Conservation (phyloP, 2,113 vertebrate species). For the Athene cunicularia region DNA sequence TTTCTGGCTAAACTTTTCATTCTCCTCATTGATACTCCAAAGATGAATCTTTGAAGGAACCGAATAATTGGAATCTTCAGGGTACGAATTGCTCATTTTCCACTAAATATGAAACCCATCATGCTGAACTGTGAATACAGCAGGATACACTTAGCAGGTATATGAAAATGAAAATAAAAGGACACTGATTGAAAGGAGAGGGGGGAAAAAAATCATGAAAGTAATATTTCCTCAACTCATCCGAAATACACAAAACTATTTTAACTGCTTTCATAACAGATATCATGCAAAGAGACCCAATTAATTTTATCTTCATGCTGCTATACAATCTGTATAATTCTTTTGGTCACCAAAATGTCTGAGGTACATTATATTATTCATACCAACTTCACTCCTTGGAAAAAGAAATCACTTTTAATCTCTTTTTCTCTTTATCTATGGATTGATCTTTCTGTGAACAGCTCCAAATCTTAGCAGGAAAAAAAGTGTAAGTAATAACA, state of each 20-base stretch:
- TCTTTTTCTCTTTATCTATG: conserved; percentile 12
- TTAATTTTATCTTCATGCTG: conserved; percentile 65
- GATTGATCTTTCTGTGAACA: conserved; percentile 30
- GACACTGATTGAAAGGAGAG: conserved; percentile 13
- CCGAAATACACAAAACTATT: conserved; percentile 62
- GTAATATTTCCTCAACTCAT: conserved; percentile 43
- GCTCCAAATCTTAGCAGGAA: not conserved
- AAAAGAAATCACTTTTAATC: conserved; percentile 44
- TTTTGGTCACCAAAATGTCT: conserved; percentile 53
- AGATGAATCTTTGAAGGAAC: conserved; percentile 13
- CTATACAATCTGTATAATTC: conserved; percentile 34
- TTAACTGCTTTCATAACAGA: conserved; percentile 48
- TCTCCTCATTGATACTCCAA: conserved; percentile 15
- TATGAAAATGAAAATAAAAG: conserved; percentile 82
- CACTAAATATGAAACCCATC: conserved; percentile 82
- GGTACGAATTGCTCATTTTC: conserved; percentile 73
- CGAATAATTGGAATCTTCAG: conserved; percentile 56
- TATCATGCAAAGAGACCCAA: conserved; percentile 39
- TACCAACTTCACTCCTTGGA: not conserved
- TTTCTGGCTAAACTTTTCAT: not conserved
- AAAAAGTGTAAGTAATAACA: conserved; percentile 7
- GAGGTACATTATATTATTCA: conserved; percentile 21
- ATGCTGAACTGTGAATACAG: conserved; percentile 68
- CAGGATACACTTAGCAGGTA: conserved; percentile 71
- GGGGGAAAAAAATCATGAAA: not conserved